Evolutionary conservation across 1,140 invertebrate species (phyloP).

Genomic region (Prorops nasuta): DNA sequence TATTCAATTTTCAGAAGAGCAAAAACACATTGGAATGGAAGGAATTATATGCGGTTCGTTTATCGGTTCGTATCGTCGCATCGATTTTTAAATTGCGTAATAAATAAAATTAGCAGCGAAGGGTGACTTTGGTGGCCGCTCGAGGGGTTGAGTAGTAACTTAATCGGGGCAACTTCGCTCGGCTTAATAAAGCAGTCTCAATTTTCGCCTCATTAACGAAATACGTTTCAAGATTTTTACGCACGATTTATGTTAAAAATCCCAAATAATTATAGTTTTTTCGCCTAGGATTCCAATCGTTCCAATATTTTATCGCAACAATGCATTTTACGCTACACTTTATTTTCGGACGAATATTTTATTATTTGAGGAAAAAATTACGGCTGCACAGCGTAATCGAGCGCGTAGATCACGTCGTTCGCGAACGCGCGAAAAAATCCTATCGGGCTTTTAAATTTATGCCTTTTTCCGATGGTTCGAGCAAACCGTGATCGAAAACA

Average conservation of each 20-base stretch:
- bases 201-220: constrained; percentile 50
- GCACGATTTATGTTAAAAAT: constrained; percentile 45
- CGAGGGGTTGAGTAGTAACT: constrained; percentile 42
- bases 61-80: constrained; percentile 38
- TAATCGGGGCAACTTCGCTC: constrained; percentile 48
- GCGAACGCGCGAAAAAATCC: constrained; percentile 25
- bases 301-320: too few species aligned
- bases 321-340: too few species aligned
- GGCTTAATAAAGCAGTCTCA: constrained; percentile 53
- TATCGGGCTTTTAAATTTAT: constrained; percentile 19
- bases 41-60: constrained; percentile 16
- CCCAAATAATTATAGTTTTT: too few species aligned
- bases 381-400: constrained; percentile 21
- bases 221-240: constrained; percentile 40
- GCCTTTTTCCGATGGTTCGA: background rate
- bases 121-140: constrained; percentile 38
- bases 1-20: background rate
- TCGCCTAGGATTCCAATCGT: too few species aligned
- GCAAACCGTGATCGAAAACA: constrained; percentile 14
- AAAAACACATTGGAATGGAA: background rate
- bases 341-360: constrained; percentile 18
- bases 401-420: constrained; percentile 16
- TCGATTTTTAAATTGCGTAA: constrained; percentile 55
- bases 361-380: constrained; percentile 30
- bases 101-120: constrained; percentile 51